phyloP scores from a whole-genome alignment of 2,113 vertebrate species.

The Pica pica region DNA sequence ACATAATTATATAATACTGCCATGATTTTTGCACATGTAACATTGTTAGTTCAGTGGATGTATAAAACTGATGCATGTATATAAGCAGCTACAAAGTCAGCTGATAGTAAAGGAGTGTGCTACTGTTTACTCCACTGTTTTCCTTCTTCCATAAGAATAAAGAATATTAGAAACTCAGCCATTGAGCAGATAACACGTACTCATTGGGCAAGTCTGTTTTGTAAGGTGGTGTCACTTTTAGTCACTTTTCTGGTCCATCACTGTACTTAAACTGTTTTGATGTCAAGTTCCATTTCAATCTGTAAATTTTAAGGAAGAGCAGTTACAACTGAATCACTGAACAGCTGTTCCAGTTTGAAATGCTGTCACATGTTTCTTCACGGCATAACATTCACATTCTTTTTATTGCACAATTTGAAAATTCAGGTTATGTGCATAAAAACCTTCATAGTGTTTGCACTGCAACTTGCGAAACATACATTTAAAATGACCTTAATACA shows the following conservation, averaged over 20 bases:
- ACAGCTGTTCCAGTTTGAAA: constrained; percentile 52
- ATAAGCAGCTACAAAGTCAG: neutral
- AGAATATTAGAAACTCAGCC: neutral
- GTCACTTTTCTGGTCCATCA: constrained; percentile 23
- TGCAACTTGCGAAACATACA: constrained; percentile 64
- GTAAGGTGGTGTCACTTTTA: neutral
- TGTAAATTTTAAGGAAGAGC: constrained; percentile 39
- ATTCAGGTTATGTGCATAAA: constrained; percentile 62
- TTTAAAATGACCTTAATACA: constrained; percentile 72
- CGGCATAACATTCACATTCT: constrained; percentile 53
- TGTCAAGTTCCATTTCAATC: constrained; percentile 7
- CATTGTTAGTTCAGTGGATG: neutral
- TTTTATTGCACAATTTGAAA: constrained; percentile 72
- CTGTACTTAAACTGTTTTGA: constrained; percentile 54
- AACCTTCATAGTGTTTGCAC: constrained; percentile 64
- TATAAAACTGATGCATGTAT: neutral
- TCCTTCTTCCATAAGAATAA: neutral
- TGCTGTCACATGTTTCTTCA: constrained; percentile 49
- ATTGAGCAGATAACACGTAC: neutral
- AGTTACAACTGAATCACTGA: constrained; percentile 31
- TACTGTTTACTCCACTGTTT: neutral
- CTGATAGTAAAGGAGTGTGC: neutral
- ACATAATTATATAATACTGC: neutral
- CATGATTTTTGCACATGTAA: neutral
- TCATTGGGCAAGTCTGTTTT: neutral